These are phyloP conservation scores for Elephantulus edwardii DNA, from an alignment of 2,113 vertebrate genomes.

Conservation along the genomic window DNA sequence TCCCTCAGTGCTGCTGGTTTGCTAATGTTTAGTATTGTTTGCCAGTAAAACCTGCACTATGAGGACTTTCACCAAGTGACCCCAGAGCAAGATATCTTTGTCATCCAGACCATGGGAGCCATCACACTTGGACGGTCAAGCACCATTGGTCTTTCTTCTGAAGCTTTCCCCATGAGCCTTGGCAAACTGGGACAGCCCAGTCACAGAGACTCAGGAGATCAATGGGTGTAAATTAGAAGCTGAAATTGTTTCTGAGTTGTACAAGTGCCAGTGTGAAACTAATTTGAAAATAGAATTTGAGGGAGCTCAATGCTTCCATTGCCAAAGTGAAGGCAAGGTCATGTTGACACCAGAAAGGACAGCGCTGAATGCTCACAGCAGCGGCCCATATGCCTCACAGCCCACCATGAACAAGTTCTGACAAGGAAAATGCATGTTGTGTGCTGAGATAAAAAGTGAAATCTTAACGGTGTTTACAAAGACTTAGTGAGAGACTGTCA, in stretches of 20 bases:
- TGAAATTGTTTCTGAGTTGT: background rate
- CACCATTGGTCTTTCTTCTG: background rate
- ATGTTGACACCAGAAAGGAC: background rate
- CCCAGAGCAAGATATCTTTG: background rate
- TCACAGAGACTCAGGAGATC: background rate
- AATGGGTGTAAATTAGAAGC: background rate
- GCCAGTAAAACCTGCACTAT: background rate
- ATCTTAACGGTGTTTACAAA: background rate
- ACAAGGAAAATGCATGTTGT: background rate
- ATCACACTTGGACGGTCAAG: background rate
- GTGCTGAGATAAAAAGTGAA: background rate
- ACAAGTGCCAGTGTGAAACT: background rate
- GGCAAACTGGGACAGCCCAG: background rate
- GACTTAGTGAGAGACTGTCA: fast-evolving
- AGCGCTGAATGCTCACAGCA: fast-evolving
- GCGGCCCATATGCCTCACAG: fast-evolving
- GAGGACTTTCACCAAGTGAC: background rate
- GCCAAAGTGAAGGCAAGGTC: background rate
- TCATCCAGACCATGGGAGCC: background rate
- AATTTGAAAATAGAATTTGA: fast-evolving
- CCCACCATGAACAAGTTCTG: fast-evolving
- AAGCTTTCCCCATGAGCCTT: fast-evolving
- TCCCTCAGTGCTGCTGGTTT: background rate
- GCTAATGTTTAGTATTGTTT: background rate
- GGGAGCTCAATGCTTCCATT: background rate